Evolutionary conservation across 2,113 vertebrate species (phyloP).

Genomic region (Motacilla alba): DNA sequence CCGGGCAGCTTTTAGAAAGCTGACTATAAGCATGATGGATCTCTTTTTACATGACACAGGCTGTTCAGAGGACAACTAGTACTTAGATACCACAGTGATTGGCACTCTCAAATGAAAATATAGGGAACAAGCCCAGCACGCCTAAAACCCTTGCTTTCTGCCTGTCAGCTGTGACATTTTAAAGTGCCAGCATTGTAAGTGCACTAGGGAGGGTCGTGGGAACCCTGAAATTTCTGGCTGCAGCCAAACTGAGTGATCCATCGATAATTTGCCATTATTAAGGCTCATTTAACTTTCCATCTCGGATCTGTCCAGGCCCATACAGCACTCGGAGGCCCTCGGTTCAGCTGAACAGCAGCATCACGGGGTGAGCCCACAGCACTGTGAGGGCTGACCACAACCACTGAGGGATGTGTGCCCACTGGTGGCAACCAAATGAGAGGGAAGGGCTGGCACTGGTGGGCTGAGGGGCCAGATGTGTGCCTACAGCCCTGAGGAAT

Average conservation of each 20-base stretch:
- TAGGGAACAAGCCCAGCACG: not conserved
- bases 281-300: not conserved
- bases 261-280: not conserved
- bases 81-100: slow-evolving; percentile 33
- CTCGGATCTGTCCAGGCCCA: not conserved
- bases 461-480: not conserved
- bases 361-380: not conserved
- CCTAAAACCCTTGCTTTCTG: not conserved
- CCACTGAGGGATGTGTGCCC: not conserved
- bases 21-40: not conserved
- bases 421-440: not conserved
- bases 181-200: not conserved
- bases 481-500: not conserved
- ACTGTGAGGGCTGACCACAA: not conserved
- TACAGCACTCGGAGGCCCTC: not conserved
- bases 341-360: not conserved
- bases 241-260: not conserved
- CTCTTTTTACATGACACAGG: not conserved
- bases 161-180: slow-evolving; percentile 1
- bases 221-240: slow-evolving; percentile 23
- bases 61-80: slow-evolving; percentile 27
- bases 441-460: not conserved
- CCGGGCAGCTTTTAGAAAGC: not conserved
- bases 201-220: not conserved
- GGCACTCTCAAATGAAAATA: slow-evolving; percentile 7